A percentile compares a stretch with the other conserved stretches of the same genome.
Evolutionary conservation across 2,113 vertebrate genomes (phyloP).

Genomic region (Varanus salvator): DNA sequence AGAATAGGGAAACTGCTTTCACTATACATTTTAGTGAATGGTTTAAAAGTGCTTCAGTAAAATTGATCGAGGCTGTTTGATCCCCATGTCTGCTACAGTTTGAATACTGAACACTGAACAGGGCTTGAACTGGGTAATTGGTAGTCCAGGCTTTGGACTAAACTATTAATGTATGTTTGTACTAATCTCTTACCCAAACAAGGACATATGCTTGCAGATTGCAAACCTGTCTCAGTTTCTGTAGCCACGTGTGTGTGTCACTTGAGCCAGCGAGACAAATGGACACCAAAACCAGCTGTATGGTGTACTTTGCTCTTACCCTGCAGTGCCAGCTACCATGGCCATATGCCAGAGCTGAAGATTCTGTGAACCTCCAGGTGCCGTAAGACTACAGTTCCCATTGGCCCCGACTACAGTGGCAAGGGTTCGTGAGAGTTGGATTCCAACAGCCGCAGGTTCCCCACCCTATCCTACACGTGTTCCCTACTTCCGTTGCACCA

Average conservation of each 20-base stretch:
- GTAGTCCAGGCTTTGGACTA: background rate
- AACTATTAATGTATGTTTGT: background rate
- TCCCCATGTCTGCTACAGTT: background rate
- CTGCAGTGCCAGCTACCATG: background rate
- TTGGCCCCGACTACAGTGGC: no score
- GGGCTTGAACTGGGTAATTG: background rate
- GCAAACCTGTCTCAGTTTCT: no score
- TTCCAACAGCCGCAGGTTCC: no score
- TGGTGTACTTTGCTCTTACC: background rate
- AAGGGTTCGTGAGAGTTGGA: no score
- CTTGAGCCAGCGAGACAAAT: no score
- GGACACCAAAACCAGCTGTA: no score
- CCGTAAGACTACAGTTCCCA: no score
- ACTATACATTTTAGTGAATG: background rate
- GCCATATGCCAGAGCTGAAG: background rate
- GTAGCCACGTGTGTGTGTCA: no score
- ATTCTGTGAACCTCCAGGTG: no score
- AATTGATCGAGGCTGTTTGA: background rate
- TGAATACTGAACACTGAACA: background rate
- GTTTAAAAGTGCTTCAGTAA: background rate
- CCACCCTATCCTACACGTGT: no score
- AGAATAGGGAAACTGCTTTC: background rate
- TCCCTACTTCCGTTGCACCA: background rate
- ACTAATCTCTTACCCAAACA: background rate
- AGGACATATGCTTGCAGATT: background rate